Conservation (phyloP, 2,797 vertebrate species). For the Prunella strophiata region DNA sequence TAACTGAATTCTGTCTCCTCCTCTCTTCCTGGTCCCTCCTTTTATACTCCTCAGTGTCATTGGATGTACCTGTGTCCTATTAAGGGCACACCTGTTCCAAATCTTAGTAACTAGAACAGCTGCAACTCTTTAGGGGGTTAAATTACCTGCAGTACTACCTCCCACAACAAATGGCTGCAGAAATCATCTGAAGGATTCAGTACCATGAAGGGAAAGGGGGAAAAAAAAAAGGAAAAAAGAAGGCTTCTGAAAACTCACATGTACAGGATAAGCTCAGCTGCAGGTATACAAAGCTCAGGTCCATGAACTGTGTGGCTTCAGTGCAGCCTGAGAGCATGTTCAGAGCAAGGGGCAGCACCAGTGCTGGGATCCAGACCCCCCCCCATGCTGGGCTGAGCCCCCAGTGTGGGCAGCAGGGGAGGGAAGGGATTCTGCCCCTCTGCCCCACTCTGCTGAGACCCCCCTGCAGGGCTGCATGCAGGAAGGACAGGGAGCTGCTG, state of each 20-base stretch:
- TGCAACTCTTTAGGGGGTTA: no score
- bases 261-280: not conserved
- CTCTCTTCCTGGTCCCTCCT: no score
- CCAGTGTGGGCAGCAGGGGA: not conserved
- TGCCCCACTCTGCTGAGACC: not conserved
- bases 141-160: no score
- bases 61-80: no score
- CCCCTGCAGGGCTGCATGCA: not conserved
- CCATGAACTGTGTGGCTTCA: not conserved
- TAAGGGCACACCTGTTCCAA: no score
- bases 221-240: fast-evolving
- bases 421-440: not conserved
- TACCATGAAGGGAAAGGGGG: not conserved
- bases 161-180: not conserved
- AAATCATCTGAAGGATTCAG: not conserved
- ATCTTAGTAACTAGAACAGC: no score
- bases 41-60: no score
- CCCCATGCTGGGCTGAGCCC: not conserved
- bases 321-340: fast-evolving
- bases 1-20: no score
- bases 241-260: not conserved
- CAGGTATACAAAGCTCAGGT: not conserved
- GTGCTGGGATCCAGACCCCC: not conserved
- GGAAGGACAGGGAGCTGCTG: not conserved
- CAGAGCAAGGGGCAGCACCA: not conserved